A percentile compares a stretch with the other conserved stretches of the same genome.
These are phyloP conservation scores for Meloidogyne hapla DNA, from an alignment of 1,140 invertebrate genomes.

Conservation along the genomic window DNA sequence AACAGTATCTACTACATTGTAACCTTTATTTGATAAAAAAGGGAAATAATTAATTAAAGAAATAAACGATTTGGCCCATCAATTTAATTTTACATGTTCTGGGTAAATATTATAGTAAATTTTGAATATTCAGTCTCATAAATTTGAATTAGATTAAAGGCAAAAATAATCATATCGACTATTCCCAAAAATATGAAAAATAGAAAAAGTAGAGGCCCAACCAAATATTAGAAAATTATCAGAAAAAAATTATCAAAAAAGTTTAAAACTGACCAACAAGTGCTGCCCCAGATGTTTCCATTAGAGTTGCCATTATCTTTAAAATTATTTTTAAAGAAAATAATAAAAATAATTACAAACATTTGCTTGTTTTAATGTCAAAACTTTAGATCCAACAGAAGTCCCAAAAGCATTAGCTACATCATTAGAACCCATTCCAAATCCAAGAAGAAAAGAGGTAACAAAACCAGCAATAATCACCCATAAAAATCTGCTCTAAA, in stretches of 20 bases:
- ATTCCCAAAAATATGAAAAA: no score
- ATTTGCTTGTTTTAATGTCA: constrained; percentile 36
- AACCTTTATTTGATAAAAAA: constrained; percentile 22
- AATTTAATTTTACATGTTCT: no score
- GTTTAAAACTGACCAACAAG: constrained; percentile 63
- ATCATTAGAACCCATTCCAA: constrained; percentile 95
- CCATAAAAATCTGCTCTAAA: constrained; percentile 43
- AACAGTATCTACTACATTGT: constrained; percentile 47
- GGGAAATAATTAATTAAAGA: neutral
- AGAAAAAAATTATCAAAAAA: neutral
- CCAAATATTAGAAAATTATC: no score
- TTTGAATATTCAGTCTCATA: no score
- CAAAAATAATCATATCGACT: no score
- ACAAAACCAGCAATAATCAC: constrained; percentile 77
- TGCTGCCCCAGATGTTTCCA: constrained; percentile 60
- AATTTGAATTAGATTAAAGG: no score
- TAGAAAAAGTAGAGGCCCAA: neutral
- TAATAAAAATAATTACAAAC: constrained; percentile 9
- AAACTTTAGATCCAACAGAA: constrained; percentile 75
- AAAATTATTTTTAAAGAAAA: neutral
- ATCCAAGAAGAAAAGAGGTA: constrained; percentile 87
- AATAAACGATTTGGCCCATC: no score
- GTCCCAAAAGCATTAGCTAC: constrained; percentile 92
- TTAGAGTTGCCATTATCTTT: constrained; percentile 37
- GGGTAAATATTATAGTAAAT: no score